Conservation (phyloP, 2,888 invertebrate genomes). For the Nudaria mundana region DNA sequence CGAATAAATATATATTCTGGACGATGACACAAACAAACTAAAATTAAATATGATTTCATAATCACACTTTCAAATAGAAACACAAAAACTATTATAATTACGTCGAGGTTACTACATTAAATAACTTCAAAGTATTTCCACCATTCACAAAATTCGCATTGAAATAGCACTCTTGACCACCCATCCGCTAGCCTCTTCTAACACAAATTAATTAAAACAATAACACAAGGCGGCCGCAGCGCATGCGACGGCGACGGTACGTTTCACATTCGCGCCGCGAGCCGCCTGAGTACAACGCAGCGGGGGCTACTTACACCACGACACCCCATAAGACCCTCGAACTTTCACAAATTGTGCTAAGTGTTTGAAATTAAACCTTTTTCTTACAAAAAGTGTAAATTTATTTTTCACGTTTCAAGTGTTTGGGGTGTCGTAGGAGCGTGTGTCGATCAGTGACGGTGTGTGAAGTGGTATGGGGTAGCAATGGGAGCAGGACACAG, state of each 20-base stretch:
- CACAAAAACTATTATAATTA: not conserved
- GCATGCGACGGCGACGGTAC: slow-evolving; percentile 73
- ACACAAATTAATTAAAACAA: slow-evolving; percentile 58
- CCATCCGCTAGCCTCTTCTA: slow-evolving; percentile 41
- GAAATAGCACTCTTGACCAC: not conserved
- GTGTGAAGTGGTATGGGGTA: slow-evolving; percentile 74
- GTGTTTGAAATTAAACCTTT: slow-evolving; percentile 15
- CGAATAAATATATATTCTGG: not conserved
- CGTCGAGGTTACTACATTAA: not conserved
- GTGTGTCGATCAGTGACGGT: slow-evolving; percentile 68
- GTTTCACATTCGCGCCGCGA: slow-evolving; percentile 73
- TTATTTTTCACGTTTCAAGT: slow-evolving; percentile 6
- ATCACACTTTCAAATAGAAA: not conserved
- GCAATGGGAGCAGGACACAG: slow-evolving; percentile 77
- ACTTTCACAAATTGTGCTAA: slow-evolving; percentile 6
- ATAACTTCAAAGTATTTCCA: not conserved
- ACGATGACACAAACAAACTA: not conserved
- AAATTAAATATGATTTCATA: not conserved
- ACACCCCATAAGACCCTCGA: slow-evolving; percentile 40
- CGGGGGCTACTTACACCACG: slow-evolving; percentile 47
- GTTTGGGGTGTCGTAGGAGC: slow-evolving; percentile 55
- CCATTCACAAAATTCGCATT: not conserved
- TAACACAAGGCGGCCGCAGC: slow-evolving; percentile 61
- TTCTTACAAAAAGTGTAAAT: slow-evolving; percentile 7
- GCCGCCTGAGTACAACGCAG: slow-evolving; percentile 65